phyloP scores from a whole-genome alignment of 2,888 invertebrate species.

The Stenurella melanura region DNA sequence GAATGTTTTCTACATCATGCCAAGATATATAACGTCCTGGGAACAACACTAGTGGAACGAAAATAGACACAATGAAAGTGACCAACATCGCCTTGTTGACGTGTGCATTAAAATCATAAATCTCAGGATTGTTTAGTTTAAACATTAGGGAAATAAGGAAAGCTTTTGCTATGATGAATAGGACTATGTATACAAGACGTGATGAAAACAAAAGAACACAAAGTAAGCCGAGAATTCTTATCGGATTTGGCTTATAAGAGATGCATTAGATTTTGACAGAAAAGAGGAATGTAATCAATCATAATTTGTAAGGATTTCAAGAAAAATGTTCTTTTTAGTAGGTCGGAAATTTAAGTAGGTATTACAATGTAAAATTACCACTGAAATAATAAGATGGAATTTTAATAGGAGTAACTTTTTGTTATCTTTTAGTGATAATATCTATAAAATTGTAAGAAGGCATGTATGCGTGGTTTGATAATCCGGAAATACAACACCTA shows the following conservation, averaged over 20 bases:
- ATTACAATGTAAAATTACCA: background rate
- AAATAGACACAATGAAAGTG: background rate
- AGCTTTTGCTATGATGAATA: constrained; percentile 18
- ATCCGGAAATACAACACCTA: too few relatives aligned
- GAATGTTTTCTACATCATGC: background rate
- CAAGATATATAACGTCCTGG: background rate
- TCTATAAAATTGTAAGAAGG: too few relatives aligned
- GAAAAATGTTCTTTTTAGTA: background rate
- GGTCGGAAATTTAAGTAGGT: background rate
- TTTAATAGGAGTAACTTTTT: background rate
- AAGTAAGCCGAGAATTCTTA: constrained; percentile 23
- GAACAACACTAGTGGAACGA: background rate
- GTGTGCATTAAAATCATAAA: constrained; percentile 16
- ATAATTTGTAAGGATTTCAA: constrained; percentile 11
- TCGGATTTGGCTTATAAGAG: constrained; percentile 26
- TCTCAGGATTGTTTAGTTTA: constrained; percentile 15
- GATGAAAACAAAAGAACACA: constrained; percentile 23
- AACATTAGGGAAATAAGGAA: constrained; percentile 21
- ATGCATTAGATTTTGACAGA: constrained; percentile 24
- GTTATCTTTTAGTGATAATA: too few relatives aligned
- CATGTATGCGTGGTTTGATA: too few relatives aligned
- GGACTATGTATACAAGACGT: constrained; percentile 12
- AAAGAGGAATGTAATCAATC: constrained; percentile 13
- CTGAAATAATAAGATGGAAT: background rate
- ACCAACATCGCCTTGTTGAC: background rate